Evolutionary conservation across 2,888 invertebrate genomes (phyloP), one percentile per base, ranked within the genome.

Genomic region (Nymphalis polychloros): DNA sequence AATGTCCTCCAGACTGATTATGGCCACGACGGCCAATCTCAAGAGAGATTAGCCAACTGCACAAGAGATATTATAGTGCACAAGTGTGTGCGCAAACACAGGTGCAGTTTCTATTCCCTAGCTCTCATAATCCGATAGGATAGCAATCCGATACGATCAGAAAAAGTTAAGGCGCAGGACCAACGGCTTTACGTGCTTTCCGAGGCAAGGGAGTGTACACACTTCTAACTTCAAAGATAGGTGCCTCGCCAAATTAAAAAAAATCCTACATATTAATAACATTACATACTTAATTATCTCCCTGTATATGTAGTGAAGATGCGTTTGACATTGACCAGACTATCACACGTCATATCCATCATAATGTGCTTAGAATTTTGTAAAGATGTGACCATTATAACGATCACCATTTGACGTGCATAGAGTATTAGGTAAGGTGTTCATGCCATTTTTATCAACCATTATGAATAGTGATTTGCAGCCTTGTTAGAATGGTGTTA

Each of bases 341-440:
- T 41, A 41, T 41, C 35, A 41, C 41, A 41, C 16, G 31, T 1
- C 53, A 23, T n/a, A 55, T 55, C 31, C 31, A 55, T 55, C 31
- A 55, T 23, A 10, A 5, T 3, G 20, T 50, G n/a, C 16, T 53
- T 55, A 55, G 27, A 31, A 55, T 31, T 13, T 13, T 41, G 53
- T 53, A 53, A 53, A 8, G 6, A 55, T 17, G 53, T 31, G 53
- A 55, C 53, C 27, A 8, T 31, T 31, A 31, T 6, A 31, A 31
- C 27, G 53, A 31, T n/a, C 53, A 55, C 53, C 41, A 41, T 13
- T 55, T 55, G 53, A 55, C 53, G 16, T 55, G 27, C 50, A 20
- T 17, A 27, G 53, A 53, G 35, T 41, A 13, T 55, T 55, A 55
- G 31, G 53, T 55, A 55, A 55, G 53, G 53, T 41, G 41, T 13